Evolutionary conservation across 2,797 vertebrate species (phyloP).

Genomic region (Macrochelys suwanniensis): DNA sequence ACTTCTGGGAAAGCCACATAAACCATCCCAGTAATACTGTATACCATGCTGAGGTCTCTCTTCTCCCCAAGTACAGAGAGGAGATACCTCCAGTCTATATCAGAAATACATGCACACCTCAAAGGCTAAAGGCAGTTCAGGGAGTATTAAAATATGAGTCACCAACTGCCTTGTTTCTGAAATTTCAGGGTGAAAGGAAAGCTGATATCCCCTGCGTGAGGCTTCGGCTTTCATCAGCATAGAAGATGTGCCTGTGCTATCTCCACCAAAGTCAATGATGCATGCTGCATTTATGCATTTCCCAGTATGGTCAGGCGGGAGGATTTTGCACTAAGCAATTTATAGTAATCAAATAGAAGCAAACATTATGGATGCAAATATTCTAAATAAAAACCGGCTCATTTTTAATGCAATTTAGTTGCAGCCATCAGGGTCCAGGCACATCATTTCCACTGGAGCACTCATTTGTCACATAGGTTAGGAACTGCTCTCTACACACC

Average conservation of each 20-base stretch:
- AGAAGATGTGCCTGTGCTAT: neutral
- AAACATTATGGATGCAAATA: neutral
- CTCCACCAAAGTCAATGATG: neutral
- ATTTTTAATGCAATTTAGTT: neutral
- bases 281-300: rapidly evolving
- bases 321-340: neutral
- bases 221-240: neutral
- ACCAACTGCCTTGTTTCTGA: neutral
- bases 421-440: neutral
- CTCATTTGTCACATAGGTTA: rapidly evolving
- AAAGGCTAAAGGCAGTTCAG: neutral
- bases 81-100: neutral
- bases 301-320: neutral
- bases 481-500: rapidly evolving
- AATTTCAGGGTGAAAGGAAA: neutral
- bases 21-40: neutral
- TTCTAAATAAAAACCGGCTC: neutral
- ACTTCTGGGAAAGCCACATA: neutral
- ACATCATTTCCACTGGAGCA: neutral
- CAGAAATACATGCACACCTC: neutral
- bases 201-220: neutral
- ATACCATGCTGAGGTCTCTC: neutral
- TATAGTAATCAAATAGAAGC: neutral
- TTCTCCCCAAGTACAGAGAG: neutral
- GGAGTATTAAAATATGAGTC: neutral